Evolutionary conservation across 2,113 vertebrate species (phyloP).

Genomic region (Mobula hypostoma): DNA sequence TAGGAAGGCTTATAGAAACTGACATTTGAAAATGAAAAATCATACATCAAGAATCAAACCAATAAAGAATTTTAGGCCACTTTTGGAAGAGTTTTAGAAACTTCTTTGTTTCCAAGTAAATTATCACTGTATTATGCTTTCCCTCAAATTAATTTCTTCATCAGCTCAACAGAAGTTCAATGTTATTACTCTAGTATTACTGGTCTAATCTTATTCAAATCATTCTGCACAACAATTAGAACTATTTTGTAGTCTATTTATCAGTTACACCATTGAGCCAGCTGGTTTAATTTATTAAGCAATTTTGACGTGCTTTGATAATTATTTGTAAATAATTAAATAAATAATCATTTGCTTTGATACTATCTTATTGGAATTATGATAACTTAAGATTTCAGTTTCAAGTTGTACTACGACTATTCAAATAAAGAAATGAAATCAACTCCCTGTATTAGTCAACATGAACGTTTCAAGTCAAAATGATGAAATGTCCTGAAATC

Average conservation of each 20-base stretch:
- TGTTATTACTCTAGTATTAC: neutral
- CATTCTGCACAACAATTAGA: neutral
- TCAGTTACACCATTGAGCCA: neutral
- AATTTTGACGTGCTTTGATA: neutral
- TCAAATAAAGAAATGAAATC: neutral
- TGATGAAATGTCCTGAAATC: neutral
- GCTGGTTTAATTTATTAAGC: neutral
- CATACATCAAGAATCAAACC: neutral
- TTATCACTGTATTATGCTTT: too few species aligned
- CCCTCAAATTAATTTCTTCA: neutral
- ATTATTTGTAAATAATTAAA: neutral
- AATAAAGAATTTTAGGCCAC: neutral
- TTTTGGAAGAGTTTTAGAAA: neutral
- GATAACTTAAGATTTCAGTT: neutral
- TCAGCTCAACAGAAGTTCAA: neutral
- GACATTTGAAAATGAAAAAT: neutral
- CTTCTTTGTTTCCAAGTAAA: neutral
- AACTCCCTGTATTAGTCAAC: neutral
- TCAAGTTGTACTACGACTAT: neutral
- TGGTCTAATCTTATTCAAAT: neutral
- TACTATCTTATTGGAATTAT: neutral
- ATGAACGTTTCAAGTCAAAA: neutral
- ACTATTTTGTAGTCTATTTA: neutral
- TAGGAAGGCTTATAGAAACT: neutral
- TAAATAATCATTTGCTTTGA: neutral